Evolutionary conservation across 2,888 invertebrate species (phyloP), one percentile per base, ranked within the genome.

Genomic region (Pollenia griseotomentosa): DNA sequence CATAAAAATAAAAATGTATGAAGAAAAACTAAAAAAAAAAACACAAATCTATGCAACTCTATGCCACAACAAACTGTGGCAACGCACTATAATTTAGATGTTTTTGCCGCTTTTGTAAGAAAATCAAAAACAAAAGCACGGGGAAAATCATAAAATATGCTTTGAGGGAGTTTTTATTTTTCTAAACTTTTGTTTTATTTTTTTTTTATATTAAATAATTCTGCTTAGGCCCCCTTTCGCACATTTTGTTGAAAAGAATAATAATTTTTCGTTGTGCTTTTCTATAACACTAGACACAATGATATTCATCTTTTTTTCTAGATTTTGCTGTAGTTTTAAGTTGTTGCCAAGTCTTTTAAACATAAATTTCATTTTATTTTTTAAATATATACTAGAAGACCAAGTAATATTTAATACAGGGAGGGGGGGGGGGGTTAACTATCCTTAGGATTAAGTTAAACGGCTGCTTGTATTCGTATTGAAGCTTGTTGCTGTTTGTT

Each of bases 1-100:
- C 82, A 74, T 82, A 59, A 66, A 70, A 77, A 75, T 42, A 57
- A 70, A 79, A 61, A 44, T 71, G 19, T 46, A 4, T 6, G 46
- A 16, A n/a, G 51, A 42, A 51, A 55, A 57, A 57, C 8, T 46
- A 16, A 1, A 59, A 78, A 53, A n/a, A n/a, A 57, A 84, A 66
- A 14, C 11, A n/a, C 48, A 71, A 83, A 77, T 68, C 59, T 70
- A 51, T 61, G 65, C 53, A 66, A 10, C n/a, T 66, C 44, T 74
- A 42, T 48, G 23, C 19, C 53, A 71, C n/a, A 77, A 42, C 59
- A 70, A 33, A 65, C 10, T 61, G 51, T 46, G 16, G 57, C 61
- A 77, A 84, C 81, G 87, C 87, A 87, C 87, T 87, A 84, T 87
- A 84, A 87, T 87, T 87, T 82, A 81, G 81, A 84, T 82, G 78